A percentile compares a stretch with the other conserved stretches of the same genome.
Evolutionary conservation across 2,888 invertebrate species (phyloP).

Genomic region (Synergus laeviventris): DNA sequence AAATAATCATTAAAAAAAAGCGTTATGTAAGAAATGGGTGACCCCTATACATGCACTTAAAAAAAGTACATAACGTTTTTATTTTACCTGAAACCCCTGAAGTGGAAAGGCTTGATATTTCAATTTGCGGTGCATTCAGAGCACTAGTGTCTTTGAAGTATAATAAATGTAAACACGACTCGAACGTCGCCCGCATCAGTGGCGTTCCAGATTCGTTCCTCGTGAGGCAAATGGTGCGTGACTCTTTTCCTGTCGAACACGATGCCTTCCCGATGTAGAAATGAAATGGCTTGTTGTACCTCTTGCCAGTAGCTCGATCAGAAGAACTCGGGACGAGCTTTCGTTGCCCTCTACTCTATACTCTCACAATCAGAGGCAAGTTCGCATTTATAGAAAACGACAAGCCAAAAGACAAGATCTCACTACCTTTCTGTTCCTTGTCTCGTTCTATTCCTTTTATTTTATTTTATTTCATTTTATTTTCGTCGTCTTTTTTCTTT

Average conservation of each 20-base stretch:
- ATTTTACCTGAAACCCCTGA: constrained; percentile 16
- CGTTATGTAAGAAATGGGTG: no score
- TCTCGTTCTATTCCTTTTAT: neutral
- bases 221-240: constrained; percentile 36
- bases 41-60: neutral
- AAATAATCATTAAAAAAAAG: no score
- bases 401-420: constrained; percentile 12
- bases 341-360: constrained; percentile 12
- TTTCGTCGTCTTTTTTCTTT: constrained; percentile 19
- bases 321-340: neutral
- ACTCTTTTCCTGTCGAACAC: constrained; percentile 34
- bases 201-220: constrained; percentile 37
- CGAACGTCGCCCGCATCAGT: constrained; percentile 37
- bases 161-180: constrained; percentile 34
- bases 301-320: neutral
- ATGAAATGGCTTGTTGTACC: constrained; percentile 26
- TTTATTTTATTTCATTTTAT: neutral
- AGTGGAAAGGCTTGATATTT: constrained; percentile 32
- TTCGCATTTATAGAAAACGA: constrained; percentile 11
- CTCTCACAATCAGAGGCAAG: neutral
- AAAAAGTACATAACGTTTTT: neutral
- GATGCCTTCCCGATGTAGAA: constrained; percentile 18
- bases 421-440: constrained; percentile 1
- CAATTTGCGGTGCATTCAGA: constrained; percentile 35
- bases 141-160: constrained; percentile 36